Conservation (phyloP, 2,888 invertebrate genomes). For the Nomada fabriciana region DNA sequence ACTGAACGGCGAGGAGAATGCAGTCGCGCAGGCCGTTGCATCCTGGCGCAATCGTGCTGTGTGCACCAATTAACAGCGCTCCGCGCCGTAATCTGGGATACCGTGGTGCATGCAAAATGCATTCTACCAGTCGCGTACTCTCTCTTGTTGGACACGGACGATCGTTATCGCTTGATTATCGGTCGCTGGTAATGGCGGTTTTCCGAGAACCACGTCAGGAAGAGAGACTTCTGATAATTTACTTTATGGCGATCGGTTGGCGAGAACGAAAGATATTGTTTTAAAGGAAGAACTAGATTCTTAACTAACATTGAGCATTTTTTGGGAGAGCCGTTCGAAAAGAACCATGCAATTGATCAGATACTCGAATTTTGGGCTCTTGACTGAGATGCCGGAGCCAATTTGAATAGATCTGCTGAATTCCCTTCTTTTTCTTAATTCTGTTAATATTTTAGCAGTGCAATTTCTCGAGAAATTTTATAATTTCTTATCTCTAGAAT, state of each 20-base stretch:
- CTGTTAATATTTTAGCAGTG: background rate
- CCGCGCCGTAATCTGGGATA: constrained; percentile 73
- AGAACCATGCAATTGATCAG: no score
- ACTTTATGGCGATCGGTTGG: background rate
- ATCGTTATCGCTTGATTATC: constrained; percentile 63
- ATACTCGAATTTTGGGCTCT: no score
- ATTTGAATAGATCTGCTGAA: background rate
- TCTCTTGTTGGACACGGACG: constrained; percentile 33
- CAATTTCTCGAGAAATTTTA: no score
- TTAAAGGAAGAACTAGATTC: constrained; percentile 26
- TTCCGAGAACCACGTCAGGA: constrained; percentile 46
- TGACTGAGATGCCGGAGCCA: no score
- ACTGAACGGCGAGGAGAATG: constrained; percentile 37
- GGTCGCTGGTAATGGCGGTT: constrained; percentile 44
- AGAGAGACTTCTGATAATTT: constrained; percentile 38
- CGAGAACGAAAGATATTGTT: background rate
- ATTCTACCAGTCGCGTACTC: constrained; percentile 37
- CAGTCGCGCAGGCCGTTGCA: constrained; percentile 47
- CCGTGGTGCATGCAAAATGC: constrained; percentile 72
- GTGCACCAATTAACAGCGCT: constrained; percentile 74
- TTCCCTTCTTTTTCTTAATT: background rate
- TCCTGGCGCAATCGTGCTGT: constrained; percentile 49
- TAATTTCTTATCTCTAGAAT: no score
- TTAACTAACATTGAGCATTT: background rate
- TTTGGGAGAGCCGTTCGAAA: no score